Percentiles rank a stretch among this genome's conserved stretches.
These are phyloP conservation scores for Turnix velox DNA, from an alignment of 2,113 vertebrate species.

Conservation along the genomic window DNA sequence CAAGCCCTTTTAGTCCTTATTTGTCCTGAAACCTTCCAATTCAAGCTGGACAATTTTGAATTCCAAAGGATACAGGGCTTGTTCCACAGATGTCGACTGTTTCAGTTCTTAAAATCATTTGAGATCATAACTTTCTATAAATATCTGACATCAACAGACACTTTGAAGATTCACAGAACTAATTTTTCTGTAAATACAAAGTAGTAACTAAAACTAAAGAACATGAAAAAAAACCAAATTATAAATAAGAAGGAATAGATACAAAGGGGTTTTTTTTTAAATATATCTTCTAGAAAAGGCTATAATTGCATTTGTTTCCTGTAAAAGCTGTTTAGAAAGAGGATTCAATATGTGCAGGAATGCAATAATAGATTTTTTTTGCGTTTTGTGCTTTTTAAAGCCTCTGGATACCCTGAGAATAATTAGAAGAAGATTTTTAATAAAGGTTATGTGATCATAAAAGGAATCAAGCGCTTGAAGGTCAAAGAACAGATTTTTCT, in stretches of 20 bases:
- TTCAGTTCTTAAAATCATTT: conserved; percentile 5
- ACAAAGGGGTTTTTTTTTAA: neutral
- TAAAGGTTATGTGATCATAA: neutral
- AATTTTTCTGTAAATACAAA: conserved; percentile 7
- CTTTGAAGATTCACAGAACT: neutral
- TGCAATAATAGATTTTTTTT: neutral
- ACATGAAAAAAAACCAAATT: neutral
- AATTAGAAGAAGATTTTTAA: conserved; percentile 11
- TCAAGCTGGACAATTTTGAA: neutral
- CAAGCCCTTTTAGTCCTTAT: neutral
- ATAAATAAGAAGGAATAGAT: neutral
- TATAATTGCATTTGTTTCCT: neutral
- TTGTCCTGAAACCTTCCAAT: neutral
- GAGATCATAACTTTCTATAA: conserved; percentile 17
- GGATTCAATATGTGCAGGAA: neutral
- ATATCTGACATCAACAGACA: neutral
- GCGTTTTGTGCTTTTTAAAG: conserved; percentile 1
- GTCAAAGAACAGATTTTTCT: conserved; percentile 5
- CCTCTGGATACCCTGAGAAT: neutral
- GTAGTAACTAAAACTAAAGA: conserved; percentile 42
- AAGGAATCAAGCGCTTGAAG: conserved; percentile 7
- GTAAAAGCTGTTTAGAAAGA: neutral
- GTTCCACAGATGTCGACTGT: neutral
- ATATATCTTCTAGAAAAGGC: neutral
- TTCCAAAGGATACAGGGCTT: neutral